Conservation (phyloP, 30 jellyfish, hydroid and myxozoan species). For the Nemopilema nomurai region DNA sequence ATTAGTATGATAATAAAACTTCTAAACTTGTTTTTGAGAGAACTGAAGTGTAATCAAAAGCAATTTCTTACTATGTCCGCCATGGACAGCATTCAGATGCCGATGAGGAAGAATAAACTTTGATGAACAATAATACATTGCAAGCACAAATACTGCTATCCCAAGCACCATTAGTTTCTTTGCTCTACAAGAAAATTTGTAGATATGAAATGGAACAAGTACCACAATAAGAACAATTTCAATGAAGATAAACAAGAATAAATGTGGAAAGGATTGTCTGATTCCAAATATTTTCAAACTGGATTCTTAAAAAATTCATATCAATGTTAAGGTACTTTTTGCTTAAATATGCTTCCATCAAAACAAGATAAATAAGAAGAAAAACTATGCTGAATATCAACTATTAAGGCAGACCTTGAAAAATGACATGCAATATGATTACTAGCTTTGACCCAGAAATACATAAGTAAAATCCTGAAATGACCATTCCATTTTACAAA, state of each 20-base stretch:
- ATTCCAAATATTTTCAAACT: no score
- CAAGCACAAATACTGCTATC: not conserved
- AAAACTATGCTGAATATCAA: no score
- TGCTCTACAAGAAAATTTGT: slow-evolving; percentile 21
- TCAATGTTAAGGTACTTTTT: no score
- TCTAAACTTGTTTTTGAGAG: not conserved
- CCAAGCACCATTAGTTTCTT: slow-evolving; percentile 45
- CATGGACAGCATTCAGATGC: slow-evolving; percentile 46
- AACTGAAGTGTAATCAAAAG: not conserved
- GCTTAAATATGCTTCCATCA: no score
- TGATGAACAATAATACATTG: slow-evolving; percentile 54
- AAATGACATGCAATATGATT: no score
- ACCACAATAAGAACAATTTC: not conserved
- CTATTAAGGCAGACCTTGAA: no score
- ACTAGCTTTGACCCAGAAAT: no score
- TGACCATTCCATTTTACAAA: no score
- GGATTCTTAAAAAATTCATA: no score
- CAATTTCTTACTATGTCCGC: slow-evolving; percentile 40
- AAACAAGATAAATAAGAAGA: not conserved
- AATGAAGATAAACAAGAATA: not conserved
- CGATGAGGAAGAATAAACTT: slow-evolving; percentile 64
- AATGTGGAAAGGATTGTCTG: not conserved
- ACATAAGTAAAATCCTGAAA: no score
- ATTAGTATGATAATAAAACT: no score
- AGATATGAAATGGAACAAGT: not conserved